phyloP scores from a whole-genome alignment of 1,140 invertebrate genomes.

The Drosophila saltans region DNA sequence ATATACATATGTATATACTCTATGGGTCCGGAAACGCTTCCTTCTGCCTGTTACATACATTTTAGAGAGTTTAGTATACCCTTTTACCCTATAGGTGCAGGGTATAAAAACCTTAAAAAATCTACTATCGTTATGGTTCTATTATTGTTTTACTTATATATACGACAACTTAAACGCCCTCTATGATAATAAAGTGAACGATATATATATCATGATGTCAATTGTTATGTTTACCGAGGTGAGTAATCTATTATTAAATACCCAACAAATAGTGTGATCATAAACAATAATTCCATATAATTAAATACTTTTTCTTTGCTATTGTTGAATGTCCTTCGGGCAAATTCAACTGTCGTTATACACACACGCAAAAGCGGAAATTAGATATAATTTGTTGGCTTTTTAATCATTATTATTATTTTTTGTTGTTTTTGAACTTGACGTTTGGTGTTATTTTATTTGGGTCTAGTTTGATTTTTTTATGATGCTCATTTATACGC shows the following conservation, averaged over 20 bases:
- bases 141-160: too few relatives aligned
- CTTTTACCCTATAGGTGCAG: too few relatives aligned
- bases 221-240: conserved; percentile 37
- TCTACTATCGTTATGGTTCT: too few relatives aligned
- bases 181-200: too few relatives aligned
- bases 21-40: too few relatives aligned
- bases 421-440: conserved; percentile 41
- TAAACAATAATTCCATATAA: conserved; percentile 62
- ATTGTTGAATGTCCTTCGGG: conserved; percentile 44
- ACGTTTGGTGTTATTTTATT: conserved; percentile 20
- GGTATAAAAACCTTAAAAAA: too few relatives aligned
- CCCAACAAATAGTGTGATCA: conserved; percentile 22
- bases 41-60: too few relatives aligned
- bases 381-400: conserved; percentile 29
- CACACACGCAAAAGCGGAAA: conserved; percentile 8
- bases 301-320: conserved; percentile 37
- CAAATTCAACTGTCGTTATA: conserved; percentile 59
- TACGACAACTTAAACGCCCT: background rate
- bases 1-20: too few relatives aligned
- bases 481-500: conserved; percentile 59
- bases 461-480: conserved; percentile 30
- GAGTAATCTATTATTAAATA: conserved; percentile 23
- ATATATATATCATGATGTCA: conserved; percentile 29
- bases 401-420: conserved; percentile 31
- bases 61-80: too few relatives aligned